Base-by-base conservation (phyloP, 2,797 vertebrate species). In the Pyrocephalus nanus region DNA sequence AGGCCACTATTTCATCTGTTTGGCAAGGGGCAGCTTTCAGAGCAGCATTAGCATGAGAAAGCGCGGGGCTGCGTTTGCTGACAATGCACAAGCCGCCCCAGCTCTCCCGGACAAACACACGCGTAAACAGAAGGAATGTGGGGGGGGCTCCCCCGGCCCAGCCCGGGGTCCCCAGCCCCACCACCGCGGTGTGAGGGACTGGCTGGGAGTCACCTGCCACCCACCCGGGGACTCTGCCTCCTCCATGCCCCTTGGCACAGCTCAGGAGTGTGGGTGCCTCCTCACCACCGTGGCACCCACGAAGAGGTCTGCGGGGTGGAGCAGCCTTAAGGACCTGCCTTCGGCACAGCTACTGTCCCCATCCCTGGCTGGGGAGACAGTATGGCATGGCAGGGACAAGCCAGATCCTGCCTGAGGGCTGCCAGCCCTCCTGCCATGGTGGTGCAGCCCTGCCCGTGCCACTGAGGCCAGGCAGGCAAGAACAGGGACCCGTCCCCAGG, bases 11-110 rank as follows among this genome's bases (percentile, higher is more conserved):
- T 99, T 99, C 98, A 99, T 99, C 99, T 99, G 98, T 99, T 99
- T 98, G 98, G 98, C 98, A 98, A 99, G 98, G 98, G 98, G 98
- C 98, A 98, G 98, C 98, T 98, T 98, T 98, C 98, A 99, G 98
- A 96, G 95, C 97, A 97, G 97, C 98, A 99, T 99, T 99, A 99
- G 98, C 99, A 99, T 99, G 98, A 99, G 98, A 99, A 99, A 99
- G 98, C 98, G 21, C 34, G 57, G 97, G 97, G 98, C 98, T 98
- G 91, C 98, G 98, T 98, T 98, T 98, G 98, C 98, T 99, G 98
- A 99, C 99, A 99, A 99, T 99, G 98, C 98, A 98, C 95, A 97
- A 97, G 96, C 95, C 98, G 97, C 97, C 97, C 98, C 96, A 97
- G 98, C 98, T 98, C 98, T 98, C 98, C 98, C 98, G 98, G 98